phyloP scores from a whole-genome alignment of 2,113 vertebrate species.

The Rhegmatorhina hoffmannsi region DNA sequence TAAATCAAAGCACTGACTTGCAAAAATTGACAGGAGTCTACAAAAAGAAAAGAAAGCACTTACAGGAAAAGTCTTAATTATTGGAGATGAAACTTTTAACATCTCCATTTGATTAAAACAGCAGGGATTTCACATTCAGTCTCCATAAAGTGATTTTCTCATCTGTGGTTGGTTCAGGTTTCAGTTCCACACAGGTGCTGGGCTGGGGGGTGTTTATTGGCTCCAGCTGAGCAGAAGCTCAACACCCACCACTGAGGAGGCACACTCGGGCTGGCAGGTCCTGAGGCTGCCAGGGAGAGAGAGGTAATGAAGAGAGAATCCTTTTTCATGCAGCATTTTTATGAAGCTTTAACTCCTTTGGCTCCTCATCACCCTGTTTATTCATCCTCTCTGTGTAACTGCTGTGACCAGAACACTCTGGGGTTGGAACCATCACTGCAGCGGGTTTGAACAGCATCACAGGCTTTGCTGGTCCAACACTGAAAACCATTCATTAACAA shows the following conservation, averaged over 20 bases:
- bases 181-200: not conserved
- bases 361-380: not conserved
- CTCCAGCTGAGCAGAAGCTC: not conserved
- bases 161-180: not conserved
- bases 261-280: not conserved
- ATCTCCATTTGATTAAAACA: not conserved
- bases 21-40: not conserved
- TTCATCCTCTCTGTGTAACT: not conserved
- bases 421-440: not conserved
- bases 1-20: not conserved
- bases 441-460: accelerated
- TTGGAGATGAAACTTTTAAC: not conserved
- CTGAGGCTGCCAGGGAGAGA: not conserved
- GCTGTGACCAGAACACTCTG: not conserved
- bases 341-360: not conserved
- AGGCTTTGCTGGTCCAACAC: not conserved
- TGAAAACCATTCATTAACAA: not conserved
- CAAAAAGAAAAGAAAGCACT: not conserved
- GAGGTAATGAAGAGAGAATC: not conserved
- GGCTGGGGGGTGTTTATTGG: not conserved
- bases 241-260: not conserved
- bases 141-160: not conserved
- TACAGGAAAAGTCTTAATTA: not conserved
- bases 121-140: not conserved
- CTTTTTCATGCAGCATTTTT: not conserved